Evolutionary conservation across 2,888 invertebrate genomes (phyloP).

Genomic region (Apocheima hispidaria): DNA sequence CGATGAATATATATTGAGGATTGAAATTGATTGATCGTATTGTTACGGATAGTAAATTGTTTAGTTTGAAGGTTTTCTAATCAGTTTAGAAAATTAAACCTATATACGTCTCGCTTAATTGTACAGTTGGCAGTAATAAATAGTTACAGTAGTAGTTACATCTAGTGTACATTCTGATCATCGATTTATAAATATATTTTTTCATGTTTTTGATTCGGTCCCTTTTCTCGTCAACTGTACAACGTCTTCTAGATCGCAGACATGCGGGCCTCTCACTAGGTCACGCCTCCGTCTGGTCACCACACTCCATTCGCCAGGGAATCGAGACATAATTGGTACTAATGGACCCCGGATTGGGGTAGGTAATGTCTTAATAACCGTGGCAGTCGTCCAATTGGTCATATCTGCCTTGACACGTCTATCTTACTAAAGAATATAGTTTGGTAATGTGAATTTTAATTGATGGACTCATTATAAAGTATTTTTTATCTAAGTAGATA

Average conservation of each 20-base stretch:
- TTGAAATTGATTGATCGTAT: too few species aligned
- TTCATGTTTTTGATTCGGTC: background rate
- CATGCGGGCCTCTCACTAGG: constrained; percentile 73
- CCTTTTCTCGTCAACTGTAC: constrained; percentile 29
- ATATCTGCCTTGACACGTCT: constrained; percentile 38
- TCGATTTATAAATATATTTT: too few species aligned
- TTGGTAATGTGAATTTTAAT: constrained; percentile 16
- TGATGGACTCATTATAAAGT: background rate
- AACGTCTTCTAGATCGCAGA: constrained; percentile 47
- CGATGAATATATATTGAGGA: too few species aligned
- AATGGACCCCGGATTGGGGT: constrained; percentile 59
- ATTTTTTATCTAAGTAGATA: background rate
- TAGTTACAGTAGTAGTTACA: too few species aligned
- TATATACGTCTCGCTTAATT: too few species aligned
- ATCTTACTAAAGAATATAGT: constrained; percentile 37
- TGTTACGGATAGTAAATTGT: too few species aligned
- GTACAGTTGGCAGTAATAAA: too few species aligned
- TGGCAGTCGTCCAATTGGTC: constrained; percentile 40
- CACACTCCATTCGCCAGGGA: constrained; percentile 48
- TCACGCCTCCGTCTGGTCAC: constrained; percentile 58
- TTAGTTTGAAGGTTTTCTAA: too few species aligned
- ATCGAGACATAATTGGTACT: constrained; percentile 57
- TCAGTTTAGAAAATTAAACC: too few species aligned
- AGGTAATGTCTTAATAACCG: constrained; percentile 58
- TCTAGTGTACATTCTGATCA: too few species aligned